Base-by-base conservation (phyloP, 2,888 invertebrate genomes). In the Strigamia crassipes region DNA sequence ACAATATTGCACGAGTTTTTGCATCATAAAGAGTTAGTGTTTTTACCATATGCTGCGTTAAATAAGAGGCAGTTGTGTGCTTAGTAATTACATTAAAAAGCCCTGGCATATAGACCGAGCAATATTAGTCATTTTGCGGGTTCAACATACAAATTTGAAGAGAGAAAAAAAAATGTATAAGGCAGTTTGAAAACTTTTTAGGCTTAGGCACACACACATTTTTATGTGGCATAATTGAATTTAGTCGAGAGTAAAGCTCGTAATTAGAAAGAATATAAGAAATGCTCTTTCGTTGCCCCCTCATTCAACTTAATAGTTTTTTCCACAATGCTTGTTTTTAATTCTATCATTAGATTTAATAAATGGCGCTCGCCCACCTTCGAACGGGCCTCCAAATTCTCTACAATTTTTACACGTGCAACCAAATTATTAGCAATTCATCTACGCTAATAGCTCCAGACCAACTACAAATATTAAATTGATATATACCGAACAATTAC, bases 171-270 rank as follows among this genome's bases (percentile, higher is more conserved):
- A 56, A 42, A 42, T 5, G 42, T 42, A 42, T 12, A 56, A 21
- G 56, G 56, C 56, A 56, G 21, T 56, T 56, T 56, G 56, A 56
- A 56, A 56, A 56, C 56, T 56, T 56, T 56, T 56, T 56, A 56
- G 56, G 77, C 77, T 77, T 27, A 27, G 66, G 66, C 27, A 31
- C 27, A 34, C 34, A 34, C 77, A 31, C 77, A 77, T 77, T 77
- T 77, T 77, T 77, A 34, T 77, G 77, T 77, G n/a, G 77, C 77
- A 77, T 77, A 77, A 77, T 77, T 77, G 77, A 77, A 77, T 77
- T 77, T 10, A 34, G 34, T 31, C 31, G n/a, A 77, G 34, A 34
- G 77, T 34, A 77, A 34, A 34, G 31, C 77, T 34, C 77, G 77
- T 77, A 77, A 77, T 77, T 77, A 77, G 77, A 77, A 77, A 23